phyloP scores from a whole-genome alignment of 2,888 invertebrate genomes.

The Crepidodera aurea region DNA sequence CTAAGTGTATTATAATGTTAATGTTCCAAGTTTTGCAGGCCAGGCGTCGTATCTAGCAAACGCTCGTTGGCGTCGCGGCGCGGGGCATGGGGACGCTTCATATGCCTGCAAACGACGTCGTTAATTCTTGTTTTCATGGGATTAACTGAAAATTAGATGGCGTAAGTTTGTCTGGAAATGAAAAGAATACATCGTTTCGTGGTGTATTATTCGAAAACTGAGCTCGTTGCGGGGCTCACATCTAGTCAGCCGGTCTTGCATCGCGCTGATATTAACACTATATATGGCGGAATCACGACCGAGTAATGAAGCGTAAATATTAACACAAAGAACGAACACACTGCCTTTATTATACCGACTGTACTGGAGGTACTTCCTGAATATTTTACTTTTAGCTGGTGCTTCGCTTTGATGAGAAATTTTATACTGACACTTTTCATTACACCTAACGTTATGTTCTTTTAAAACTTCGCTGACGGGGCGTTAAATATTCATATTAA shows the following conservation, averaged over 20 bases:
- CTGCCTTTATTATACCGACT: constrained; percentile 33
- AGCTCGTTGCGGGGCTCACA: constrained; percentile 49
- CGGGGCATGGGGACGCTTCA: constrained; percentile 57
- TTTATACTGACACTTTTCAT: constrained; percentile 24
- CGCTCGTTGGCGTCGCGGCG: constrained; percentile 37
- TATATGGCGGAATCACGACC: constrained; percentile 50
- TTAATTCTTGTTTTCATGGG: constrained; percentile 63
- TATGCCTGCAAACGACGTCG: constrained; percentile 63
- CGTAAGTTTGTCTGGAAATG: constrained; percentile 61
- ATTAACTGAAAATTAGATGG: constrained; percentile 64
- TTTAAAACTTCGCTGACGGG: constrained; percentile 7
- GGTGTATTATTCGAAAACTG: constrained; percentile 60
- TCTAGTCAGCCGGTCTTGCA: constrained; percentile 44
- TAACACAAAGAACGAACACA: constrained; percentile 49
- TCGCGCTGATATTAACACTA: constrained; percentile 50
- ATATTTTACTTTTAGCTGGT: constrained; percentile 34
- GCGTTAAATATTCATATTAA: too few species aligned
- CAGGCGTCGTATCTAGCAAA: constrained; percentile 49
- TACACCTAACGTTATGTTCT: constrained; percentile 7
- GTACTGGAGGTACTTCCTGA: constrained; percentile 34
- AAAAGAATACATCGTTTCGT: constrained; percentile 60
- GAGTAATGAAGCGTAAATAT: constrained; percentile 56
- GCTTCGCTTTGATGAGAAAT: constrained; percentile 27
- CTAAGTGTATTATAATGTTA: constrained; percentile 62
- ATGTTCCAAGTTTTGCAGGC: constrained; percentile 59